Conservation (phyloP, 2,797 vertebrate species). For the Clamator glandarius region DNA sequence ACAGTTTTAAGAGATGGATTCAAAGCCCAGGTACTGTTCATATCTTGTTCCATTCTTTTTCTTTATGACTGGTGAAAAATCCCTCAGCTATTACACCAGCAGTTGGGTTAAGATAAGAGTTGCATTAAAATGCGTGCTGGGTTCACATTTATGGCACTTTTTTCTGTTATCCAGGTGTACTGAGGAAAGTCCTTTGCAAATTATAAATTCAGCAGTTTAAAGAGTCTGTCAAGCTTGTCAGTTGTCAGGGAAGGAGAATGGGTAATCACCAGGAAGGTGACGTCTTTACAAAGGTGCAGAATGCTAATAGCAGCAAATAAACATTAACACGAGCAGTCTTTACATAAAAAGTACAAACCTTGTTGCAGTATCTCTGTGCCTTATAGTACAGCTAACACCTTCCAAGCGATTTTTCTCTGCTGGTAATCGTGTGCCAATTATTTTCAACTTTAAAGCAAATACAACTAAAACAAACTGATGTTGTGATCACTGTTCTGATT, state of each 20-base stretch:
- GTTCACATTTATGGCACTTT: constrained; percentile 31
- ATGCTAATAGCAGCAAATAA: constrained; percentile 63
- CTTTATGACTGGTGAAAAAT: background rate
- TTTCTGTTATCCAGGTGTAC: constrained; percentile 45
- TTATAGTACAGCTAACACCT: background rate
- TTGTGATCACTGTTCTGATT: constrained; percentile 29
- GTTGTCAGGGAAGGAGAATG: constrained; percentile 65
- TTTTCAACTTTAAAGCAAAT: constrained; percentile 29
- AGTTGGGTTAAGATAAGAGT: constrained; percentile 56
- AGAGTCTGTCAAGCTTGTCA: constrained; percentile 73
- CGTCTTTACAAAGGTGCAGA: constrained; percentile 56
- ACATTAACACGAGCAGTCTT: background rate
- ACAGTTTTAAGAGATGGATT: background rate
- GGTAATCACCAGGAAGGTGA: constrained; percentile 65
- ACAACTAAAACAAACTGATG: background rate
- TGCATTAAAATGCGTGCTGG: constrained; percentile 59
- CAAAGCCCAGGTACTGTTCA: background rate
- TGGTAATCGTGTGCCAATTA: constrained; percentile 18
- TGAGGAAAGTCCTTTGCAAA: constrained; percentile 50
- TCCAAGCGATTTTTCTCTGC: background rate
- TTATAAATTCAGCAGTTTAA: constrained; percentile 68
- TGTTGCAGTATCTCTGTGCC: background rate
- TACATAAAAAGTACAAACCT: constrained; percentile 6
- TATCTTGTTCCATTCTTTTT: background rate
- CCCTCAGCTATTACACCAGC: background rate